These are phyloP conservation scores for Diplodus puntazzo DNA, from an alignment of 2,797 vertebrate genomes.

Conservation along the genomic window DNA sequence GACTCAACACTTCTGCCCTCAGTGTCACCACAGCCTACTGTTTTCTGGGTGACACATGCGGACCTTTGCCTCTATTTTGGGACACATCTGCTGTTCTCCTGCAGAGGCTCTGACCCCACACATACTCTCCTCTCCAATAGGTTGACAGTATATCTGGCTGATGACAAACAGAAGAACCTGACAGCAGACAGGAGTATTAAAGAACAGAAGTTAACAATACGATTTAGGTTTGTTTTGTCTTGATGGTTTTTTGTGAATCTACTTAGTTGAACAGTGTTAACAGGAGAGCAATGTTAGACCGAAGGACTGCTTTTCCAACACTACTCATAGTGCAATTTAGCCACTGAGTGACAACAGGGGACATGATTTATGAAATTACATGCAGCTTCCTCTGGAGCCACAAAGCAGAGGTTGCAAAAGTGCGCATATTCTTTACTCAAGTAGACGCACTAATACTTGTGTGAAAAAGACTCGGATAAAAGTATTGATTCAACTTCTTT, in stretches of 20 bases:
- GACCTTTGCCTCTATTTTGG: slow-evolving; percentile 46
- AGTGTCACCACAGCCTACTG: slow-evolving; percentile 9
- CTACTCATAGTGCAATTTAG: too few relatives aligned
- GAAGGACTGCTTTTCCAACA: too few relatives aligned
- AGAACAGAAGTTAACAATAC: background rate
- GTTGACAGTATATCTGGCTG: slow-evolving; percentile 10
- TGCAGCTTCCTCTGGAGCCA: too few relatives aligned
- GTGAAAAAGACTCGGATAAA: too few relatives aligned
- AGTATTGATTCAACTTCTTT: too few relatives aligned
- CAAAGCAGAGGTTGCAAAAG: too few relatives aligned
- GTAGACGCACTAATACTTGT: too few relatives aligned
- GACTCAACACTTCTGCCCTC: slow-evolving; percentile 43
- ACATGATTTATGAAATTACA: too few relatives aligned
- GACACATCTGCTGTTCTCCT: slow-evolving; percentile 44
- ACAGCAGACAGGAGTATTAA: background rate
- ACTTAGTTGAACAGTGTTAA: background rate
- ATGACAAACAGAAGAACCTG: slow-evolving; percentile 4
- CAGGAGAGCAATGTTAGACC: too few relatives aligned
- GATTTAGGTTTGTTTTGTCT: background rate
- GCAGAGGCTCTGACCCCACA: background rate
- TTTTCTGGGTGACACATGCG: slow-evolving; percentile 43
- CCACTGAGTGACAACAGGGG: too few relatives aligned
- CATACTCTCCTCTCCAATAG: background rate
- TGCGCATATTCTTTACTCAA: too few relatives aligned
- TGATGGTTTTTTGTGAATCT: background rate